These are phyloP conservation scores for Carposina sasakii DNA, from an alignment of 1,140 invertebrate species.

Conservation along the genomic window DNA sequence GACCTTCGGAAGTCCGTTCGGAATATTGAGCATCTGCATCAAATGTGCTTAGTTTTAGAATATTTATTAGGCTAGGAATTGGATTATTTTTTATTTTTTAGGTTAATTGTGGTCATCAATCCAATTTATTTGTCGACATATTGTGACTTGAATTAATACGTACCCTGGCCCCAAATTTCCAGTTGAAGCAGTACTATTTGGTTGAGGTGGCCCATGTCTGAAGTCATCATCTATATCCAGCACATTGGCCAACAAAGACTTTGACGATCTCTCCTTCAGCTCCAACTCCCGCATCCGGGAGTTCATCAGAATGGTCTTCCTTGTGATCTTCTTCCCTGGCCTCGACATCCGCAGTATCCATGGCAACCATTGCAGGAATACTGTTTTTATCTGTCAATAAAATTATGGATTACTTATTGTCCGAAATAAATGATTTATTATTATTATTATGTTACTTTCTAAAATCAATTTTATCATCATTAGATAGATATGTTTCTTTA, in stretches of 20 bases:
- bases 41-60: no score
- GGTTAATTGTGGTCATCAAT: no score
- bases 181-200: conserved; percentile 73
- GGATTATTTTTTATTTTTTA: no score
- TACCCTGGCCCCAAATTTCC: conserved; percentile 71
- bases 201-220: conserved; percentile 74
- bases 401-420: no score
- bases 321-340: conserved; percentile 94
- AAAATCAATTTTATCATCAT: no score
- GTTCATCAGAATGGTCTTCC: conserved; percentile 90
- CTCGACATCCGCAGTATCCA: conserved; percentile 95
- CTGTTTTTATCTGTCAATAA: conserved; percentile 84
- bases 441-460: no score
- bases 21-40: conserved; percentile 68
- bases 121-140: no score
- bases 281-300: conserved; percentile 93
- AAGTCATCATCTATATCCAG: conserved; percentile 97
- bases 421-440: conserved; percentile 6
- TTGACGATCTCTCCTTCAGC: conserved; percentile 92
- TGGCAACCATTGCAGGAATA: conserved; percentile 97
- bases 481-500: no score
- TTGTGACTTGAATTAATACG: no score
- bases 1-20: conserved; percentile 69
- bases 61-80: no score
- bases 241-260: conserved; percentile 93